Conservation (phyloP, 2,888 invertebrate species). For the Homarus gammarus region DNA sequence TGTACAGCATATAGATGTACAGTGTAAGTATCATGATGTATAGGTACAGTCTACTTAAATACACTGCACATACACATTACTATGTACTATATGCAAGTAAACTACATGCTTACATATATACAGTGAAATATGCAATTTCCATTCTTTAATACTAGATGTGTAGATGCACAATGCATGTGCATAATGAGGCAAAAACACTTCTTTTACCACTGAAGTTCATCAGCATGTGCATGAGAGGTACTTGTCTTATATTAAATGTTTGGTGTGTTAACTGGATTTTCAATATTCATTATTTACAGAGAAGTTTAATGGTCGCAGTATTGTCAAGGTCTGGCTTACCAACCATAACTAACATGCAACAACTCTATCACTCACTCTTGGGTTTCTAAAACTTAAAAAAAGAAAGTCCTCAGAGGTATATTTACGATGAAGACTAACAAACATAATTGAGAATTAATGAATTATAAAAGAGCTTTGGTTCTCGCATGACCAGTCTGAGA, state of each 20-base stretch:
- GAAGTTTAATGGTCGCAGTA: neutral
- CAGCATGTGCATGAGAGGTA: neutral
- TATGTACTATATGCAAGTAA: neutral
- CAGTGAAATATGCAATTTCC: slow-evolving; percentile 18
- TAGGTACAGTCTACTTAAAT: neutral
- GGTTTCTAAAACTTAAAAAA: slow-evolving; percentile 20
- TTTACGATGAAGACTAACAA: slow-evolving; percentile 21
- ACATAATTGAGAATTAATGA: neutral
- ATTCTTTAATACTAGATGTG: slow-evolving; percentile 30
- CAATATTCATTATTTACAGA: slow-evolving; percentile 25
- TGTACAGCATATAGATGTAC: slow-evolving; percentile 13
- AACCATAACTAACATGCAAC: neutral
- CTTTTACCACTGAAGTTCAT: neutral
- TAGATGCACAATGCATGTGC: slow-evolving; percentile 28
- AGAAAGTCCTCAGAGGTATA: slow-evolving; percentile 23
- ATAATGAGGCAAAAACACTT: neutral
- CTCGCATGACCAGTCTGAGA: slow-evolving; percentile 34
- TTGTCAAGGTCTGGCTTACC: neutral
- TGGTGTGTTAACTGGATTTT: slow-evolving; percentile 8
- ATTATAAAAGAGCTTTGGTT: slow-evolving; percentile 38
- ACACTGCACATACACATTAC: slow-evolving; percentile 2
- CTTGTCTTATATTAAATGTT: slow-evolving; percentile 14
- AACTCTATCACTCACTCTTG: slow-evolving; percentile 10
- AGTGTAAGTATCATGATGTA: neutral
- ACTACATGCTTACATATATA: slow-evolving; percentile 16